phyloP scores from a whole-genome alignment of 2,888 invertebrate species.

The Cloeon dipterum region DNA sequence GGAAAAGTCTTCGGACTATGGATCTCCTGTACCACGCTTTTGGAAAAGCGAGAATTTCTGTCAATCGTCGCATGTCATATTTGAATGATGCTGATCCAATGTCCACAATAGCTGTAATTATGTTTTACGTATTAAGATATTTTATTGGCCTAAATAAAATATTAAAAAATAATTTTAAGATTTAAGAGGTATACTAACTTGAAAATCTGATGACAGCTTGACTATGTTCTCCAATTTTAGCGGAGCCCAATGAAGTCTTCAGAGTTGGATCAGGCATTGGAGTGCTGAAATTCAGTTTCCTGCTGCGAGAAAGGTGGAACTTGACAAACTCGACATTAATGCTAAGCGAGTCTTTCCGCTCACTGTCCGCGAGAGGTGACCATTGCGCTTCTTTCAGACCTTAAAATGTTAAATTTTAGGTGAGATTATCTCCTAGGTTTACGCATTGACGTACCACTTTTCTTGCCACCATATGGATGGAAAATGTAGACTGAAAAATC shows the following conservation, averaged over 20 bases:
- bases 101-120: conserved; percentile 81
- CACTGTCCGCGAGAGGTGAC: conserved; percentile 67
- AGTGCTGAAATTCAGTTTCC: conserved; percentile 60
- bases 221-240: conserved; percentile 31
- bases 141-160: no score
- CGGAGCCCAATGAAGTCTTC: conserved; percentile 15
- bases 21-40: conserved; percentile 95
- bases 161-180: background rate
- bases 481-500: conserved; percentile 97
- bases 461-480: conserved; percentile 91
- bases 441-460: conserved; percentile 28
- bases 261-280: conserved; percentile 21
- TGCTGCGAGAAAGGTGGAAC: conserved; percentile 75
- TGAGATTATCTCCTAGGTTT: background rate
- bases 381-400: conserved; percentile 52
- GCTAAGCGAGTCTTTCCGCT: conserved; percentile 84
- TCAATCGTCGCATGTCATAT: conserved; percentile 92
- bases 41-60: conserved; percentile 93
- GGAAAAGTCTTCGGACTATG: conserved; percentile 75
- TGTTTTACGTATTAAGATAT: no score
- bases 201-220: conserved; percentile 82
- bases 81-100: conserved; percentile 92
- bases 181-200: conserved; percentile 28
- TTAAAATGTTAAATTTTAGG: conserved; percentile 6
- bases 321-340: conserved; percentile 95